Base-by-base conservation (phyloP, 92 coral and sea anemone genomes). In the Epizoanthus scotinus region DNA sequence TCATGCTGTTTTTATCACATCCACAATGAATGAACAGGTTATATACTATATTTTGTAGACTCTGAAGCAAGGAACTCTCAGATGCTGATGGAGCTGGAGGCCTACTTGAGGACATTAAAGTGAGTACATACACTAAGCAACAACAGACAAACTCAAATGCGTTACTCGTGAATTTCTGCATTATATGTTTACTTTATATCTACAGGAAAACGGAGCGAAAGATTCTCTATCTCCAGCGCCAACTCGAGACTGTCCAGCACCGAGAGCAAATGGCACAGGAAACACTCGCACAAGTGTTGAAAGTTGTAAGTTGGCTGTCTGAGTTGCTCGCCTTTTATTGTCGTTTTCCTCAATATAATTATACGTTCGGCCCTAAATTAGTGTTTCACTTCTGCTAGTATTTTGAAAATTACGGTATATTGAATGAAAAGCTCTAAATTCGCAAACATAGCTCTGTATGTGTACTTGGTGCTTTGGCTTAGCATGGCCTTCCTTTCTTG, bases 191-290 rank as follows among this genome's bases (percentile, higher is more conserved):
- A 15, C 9, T 56, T 21, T 42, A 4, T 29, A 18, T 25, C 65
- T 65, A 49, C 85, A 95, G 99, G 78, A 93, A 93, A 62, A 79
- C 87, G 55, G 99, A 95, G 63, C 94, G 99, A 54, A 91, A 89
- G 62, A 83, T 89, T 15, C 36, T 93, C 79, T 81, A 93, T 21
- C 87, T 95, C 20, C 90, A 93, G 81, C 86, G 90, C 67, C 90
- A 89, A 66, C 78, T 91, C 25, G 94, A 91, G 60, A 91, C 94
- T 75, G 88, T 95, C 19, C 92, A 89, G 70, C 94, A 95, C 54
- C 78, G 99, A 75, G 99, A 95, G 81, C 83, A 88, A 20, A 84
- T 90, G 13, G 96, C 99, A 2, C 99, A 95, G 38, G 96, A 93
- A 78, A 95, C 99, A 0, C 82, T 95, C 53, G 71, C 87, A 40